Percentiles rank a stretch among this genome's conserved stretches.
Evolutionary conservation across 2,113 vertebrate species (phyloP).

Genomic region (Hystrix brachyura): DNA sequence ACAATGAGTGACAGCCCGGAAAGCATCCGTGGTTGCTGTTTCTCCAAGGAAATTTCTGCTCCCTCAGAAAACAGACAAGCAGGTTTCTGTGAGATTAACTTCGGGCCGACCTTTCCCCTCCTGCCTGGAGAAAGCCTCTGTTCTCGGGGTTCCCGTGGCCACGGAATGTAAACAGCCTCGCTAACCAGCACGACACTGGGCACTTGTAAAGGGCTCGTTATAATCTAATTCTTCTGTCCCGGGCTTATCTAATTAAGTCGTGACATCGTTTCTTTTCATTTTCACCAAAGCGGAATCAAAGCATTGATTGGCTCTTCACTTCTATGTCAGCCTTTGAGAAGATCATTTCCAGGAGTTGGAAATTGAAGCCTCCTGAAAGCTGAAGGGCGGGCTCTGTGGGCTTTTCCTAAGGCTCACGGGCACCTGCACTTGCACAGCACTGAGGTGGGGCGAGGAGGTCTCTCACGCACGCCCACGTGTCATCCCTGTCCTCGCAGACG

Average conservation of each 20-base stretch:
- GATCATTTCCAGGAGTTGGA: background rate
- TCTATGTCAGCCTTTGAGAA: background rate
- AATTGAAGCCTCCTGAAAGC: background rate
- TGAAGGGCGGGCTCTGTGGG: background rate
- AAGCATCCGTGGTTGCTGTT: background rate
- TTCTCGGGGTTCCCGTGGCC: background rate
- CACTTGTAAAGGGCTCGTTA: background rate
- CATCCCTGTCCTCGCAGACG: accelerated
- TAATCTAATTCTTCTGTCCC: background rate
- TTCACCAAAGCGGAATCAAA: background rate
- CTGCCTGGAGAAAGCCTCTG: background rate
- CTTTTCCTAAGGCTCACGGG: background rate
- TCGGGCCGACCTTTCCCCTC: background rate
- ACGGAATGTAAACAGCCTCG: background rate
- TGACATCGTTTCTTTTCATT: background rate
- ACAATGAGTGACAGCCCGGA: background rate
- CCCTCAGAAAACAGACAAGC: background rate
- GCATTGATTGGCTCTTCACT: background rate
- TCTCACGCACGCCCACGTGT: accelerated
- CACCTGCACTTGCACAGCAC: accelerated
- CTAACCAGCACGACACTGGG: conserved; percentile 18
- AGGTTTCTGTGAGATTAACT: background rate
- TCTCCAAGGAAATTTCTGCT: conserved; percentile 20
- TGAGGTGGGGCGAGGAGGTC: background rate
- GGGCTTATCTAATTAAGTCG: background rate